Evolutionary conservation across 2,797 vertebrate species (phyloP), one percentile per base, ranked within the genome.

Genomic region (Microctenopoma lineatum): DNA sequence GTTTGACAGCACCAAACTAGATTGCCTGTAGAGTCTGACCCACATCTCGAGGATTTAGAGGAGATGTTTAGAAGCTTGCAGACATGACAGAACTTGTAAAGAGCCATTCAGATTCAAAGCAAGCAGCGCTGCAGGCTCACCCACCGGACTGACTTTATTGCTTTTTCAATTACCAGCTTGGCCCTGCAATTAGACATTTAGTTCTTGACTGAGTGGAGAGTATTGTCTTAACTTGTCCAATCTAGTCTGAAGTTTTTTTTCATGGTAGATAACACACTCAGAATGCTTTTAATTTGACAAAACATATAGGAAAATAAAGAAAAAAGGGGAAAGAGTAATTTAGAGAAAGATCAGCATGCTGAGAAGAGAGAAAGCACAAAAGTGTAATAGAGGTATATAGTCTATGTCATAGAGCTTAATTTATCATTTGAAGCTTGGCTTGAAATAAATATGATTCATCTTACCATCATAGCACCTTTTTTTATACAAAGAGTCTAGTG

Each of bases 31-130:
- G 75, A 70, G 65, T 80, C 70, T 75, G 77, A 89, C 72, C 72
- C 72, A 58, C 80, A 80, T 85, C 84, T 61, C 68, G 54, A 66
- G 75, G 82, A 84, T 79, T 76, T 65, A 55, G 73, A 60, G 64
- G 59, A 50, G 80, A 66, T 44, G 73, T 77, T 83, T 69, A 29
- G 70, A 75, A 62, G 66, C 73, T 66, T 18, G 44, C 52, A 79
- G 79, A 80, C 66, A 79, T 89, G 88, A 89, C 65, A 64, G 71
- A 80, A 87, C 79, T 90, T 14, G 38, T 47, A 87, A 88, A 66
- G 46, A 85, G 32, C 51, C 50, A 68, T 83, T 85, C 55, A 59
- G 38, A 87, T 85, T 81, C 68, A 76, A 64, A 70, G 77, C 53
- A 34, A 75, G 71, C 14, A 0, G 39, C 63, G 15, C 59, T 38